These are phyloP conservation scores for Ammospiza nelsoni DNA, from an alignment of 2,113 vertebrate species.

Conservation along the genomic window DNA sequence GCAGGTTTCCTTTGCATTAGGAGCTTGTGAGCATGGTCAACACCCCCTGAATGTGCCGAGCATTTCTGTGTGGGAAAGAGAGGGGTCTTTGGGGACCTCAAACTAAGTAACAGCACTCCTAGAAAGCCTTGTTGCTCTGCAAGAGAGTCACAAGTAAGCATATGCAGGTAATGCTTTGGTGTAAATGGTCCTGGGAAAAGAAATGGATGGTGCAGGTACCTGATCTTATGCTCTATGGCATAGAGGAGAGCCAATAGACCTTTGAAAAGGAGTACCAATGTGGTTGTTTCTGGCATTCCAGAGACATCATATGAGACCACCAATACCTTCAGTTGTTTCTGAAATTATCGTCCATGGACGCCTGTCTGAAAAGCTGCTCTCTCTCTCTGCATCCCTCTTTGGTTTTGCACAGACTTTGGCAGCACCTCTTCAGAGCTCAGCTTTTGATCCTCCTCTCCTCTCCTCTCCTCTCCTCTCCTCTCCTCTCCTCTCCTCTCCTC, in stretches of 20 bases:
- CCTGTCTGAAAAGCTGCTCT: background rate
- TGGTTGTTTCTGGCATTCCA: background rate
- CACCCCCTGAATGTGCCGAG: too few species aligned
- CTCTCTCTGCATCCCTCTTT: background rate
- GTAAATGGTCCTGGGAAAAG: background rate
- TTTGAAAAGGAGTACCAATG: background rate
- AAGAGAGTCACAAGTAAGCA: accelerated
- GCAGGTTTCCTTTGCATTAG: background rate
- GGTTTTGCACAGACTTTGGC: background rate
- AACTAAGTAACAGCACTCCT: background rate
- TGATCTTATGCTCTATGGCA: background rate
- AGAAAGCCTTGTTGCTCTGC: background rate
- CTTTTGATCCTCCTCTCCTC: background rate
- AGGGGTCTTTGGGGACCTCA: background rate
- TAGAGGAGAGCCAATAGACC: background rate
- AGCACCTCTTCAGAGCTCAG: background rate
- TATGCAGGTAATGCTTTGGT: background rate
- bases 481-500: background rate
- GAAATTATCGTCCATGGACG: background rate
- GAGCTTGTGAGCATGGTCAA: too few species aligned
- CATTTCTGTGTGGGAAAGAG: background rate
- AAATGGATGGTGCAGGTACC: background rate
- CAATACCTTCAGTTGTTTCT: background rate
- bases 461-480: background rate
- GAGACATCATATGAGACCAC: background rate